Evolutionary conservation across 2,113 vertebrate species (phyloP), one percentile per base, ranked within the genome.

Genomic region (Perccottus glenii): DNA sequence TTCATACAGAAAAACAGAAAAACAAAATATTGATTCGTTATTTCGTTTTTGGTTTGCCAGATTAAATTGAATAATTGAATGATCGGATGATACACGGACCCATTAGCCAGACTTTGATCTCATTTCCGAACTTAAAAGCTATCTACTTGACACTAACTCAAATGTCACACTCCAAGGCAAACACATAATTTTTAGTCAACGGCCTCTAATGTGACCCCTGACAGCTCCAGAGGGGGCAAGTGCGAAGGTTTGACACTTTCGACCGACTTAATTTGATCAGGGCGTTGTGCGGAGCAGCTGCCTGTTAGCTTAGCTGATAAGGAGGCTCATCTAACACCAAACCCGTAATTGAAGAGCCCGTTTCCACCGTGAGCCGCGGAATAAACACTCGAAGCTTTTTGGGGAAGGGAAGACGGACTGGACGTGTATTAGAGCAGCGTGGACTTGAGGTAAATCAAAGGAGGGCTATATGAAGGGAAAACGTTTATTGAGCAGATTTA

Each of bases 401-500:
- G 51, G 33, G 32, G 32, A 53, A 33, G 7, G 16, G 50, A 27
- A 52, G 19, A 11, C 27, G 10, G 50, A 5, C 1, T 33, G 27
- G 50, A 55, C 36, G 52, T 8, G 12, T 55, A 55, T 55, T 55
- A 10, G 14, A 55, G 33, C 52, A 15, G 52, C 12, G 3, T 33
- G 32, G 32, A 55, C 52, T 32, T n/a, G 11, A 4, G 33, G 11
- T 38, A 9, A 55, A 3, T 36, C 33, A 35, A 14, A 55, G 52
- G 33, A n/a, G 36, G 19, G 19, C 19, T 27, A 27, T 27, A 3
- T 27, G 19, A 3, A 3, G 36, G 52, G 33, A 14, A 55, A 55
- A 38, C 14, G 52, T 55, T 55, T 55, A 15, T 55, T 55, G 52
- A 14, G n/a, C 52, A 36, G 33, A 55, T 55, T 55, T n/a, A n/a